A percentile compares a stretch with the other conserved stretches of the same genome.
These are phyloP conservation scores for Bungarus multicinctus DNA, from an alignment of 2,113 vertebrate species.

Conservation along the genomic window DNA sequence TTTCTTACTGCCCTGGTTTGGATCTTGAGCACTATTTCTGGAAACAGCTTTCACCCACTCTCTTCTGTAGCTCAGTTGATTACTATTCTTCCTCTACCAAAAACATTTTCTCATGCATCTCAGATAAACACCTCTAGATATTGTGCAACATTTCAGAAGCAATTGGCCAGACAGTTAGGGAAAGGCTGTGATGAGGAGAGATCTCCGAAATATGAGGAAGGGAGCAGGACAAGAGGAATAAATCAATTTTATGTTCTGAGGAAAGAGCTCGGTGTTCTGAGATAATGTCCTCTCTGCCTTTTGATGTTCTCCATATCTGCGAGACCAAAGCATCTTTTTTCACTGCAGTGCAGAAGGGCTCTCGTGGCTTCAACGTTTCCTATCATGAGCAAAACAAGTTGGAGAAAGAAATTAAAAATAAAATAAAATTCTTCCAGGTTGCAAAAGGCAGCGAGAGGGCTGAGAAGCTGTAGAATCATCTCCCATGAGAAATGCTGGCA, in stretches of 20 bases:
- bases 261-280: not conserved
- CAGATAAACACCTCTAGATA: constrained; percentile 54
- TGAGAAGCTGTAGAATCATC: not conserved
- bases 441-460: not conserved
- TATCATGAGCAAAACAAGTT: not conserved
- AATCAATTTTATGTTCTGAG: constrained; percentile 23
- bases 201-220: constrained; percentile 4
- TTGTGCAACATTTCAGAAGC: constrained; percentile 67
- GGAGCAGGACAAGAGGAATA: constrained; percentile 21
- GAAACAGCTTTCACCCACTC: not conserved
- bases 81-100: not conserved
- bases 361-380: rapidly evolving
- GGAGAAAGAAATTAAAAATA: not conserved
- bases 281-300: not conserved
- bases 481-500: not conserved
- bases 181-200: not conserved
- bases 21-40: not conserved
- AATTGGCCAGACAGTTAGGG: constrained; percentile 62
- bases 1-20: rapidly evolving
- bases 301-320: not conserved
- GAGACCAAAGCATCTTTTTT: not conserved
- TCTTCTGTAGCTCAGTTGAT: not conserved
- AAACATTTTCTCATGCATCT: not conserved
- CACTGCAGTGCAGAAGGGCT: not conserved
- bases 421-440: not conserved